These are phyloP conservation scores for Campylomormyrus numenius DNA, from an alignment of 2,113 vertebrate species.

Conservation along the genomic window DNA sequence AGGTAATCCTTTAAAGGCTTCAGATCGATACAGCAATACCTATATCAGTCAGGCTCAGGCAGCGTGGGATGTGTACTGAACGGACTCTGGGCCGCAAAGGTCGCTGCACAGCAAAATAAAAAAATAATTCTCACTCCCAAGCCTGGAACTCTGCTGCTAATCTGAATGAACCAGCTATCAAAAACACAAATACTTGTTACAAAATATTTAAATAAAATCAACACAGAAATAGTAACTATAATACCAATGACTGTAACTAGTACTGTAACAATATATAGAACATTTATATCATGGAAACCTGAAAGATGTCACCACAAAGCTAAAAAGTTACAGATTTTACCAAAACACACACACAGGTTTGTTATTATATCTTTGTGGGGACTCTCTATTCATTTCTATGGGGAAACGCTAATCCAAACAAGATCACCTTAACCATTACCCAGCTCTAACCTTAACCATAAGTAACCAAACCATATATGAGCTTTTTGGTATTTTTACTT, in stretches of 20 bases:
- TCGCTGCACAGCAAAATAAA: conserved; percentile 13
- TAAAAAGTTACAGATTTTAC: not conserved
- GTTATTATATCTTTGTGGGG: too few relatives aligned
- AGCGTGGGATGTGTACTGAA: conserved; percentile 15
- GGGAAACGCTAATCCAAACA: too few relatives aligned
- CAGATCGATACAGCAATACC: conserved; percentile 41
- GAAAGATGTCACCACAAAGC: not conserved
- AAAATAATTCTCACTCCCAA: conserved; percentile 12
- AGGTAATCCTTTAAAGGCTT: conserved; percentile 40
- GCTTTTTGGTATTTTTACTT: too few relatives aligned
- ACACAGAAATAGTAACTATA: not conserved
- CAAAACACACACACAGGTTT: not conserved
- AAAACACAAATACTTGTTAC: not conserved
- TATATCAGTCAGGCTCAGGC: conserved; percentile 18
- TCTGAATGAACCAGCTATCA: conserved; percentile 12
- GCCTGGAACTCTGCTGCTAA: not conserved
- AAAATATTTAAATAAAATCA: not conserved
- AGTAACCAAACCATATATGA: too few relatives aligned
- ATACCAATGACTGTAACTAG: not conserved
- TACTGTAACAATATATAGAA: not conserved
- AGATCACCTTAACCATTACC: too few relatives aligned
- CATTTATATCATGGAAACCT: not conserved
- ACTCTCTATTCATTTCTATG: too few relatives aligned
- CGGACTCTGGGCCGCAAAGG: not conserved
- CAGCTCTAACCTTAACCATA: too few relatives aligned